Percentiles rank a stretch among this genome's conserved stretches.
These are phyloP conservation scores for Phymastichus coffea DNA, from an alignment of 1,140 invertebrate genomes.

Conservation along the genomic window DNA sequence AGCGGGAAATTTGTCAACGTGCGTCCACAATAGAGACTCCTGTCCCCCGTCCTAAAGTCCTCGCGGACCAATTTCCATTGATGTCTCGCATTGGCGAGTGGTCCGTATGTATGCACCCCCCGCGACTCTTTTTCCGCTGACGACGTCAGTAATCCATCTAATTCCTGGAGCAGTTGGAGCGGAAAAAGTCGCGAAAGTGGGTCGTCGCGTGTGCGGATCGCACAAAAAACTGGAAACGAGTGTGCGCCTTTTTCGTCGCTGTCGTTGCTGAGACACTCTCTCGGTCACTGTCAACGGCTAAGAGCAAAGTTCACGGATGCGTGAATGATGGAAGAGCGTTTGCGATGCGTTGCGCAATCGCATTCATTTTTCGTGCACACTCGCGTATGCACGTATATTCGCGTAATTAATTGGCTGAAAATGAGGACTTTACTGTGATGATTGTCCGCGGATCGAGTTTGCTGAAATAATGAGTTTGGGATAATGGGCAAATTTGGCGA, in stretches of 20 bases:
- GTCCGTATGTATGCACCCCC: too few relatives aligned
- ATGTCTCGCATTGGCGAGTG: slow-evolving; percentile 26
- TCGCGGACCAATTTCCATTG: slow-evolving; percentile 29
- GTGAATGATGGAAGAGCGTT: slow-evolving; percentile 47
- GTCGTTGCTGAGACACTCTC: slow-evolving; percentile 22
- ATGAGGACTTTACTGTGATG: neutral
- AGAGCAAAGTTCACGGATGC: slow-evolving; percentile 33
- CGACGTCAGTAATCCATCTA: slow-evolving; percentile 49
- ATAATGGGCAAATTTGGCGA: neutral
- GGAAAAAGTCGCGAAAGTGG: slow-evolving; percentile 45
- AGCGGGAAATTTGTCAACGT: slow-evolving; percentile 26
- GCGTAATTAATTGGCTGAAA: slow-evolving; percentile 27
- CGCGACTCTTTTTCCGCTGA: slow-evolving; percentile 1
- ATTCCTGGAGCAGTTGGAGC: slow-evolving; percentile 48
- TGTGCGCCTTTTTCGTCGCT: slow-evolving; percentile 32
- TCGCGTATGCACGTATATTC: too few relatives aligned
- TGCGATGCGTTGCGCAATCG: slow-evolving; percentile 27
- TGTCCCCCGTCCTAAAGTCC: neutral
- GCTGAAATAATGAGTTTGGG: slow-evolving; percentile 3
- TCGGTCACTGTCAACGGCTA: slow-evolving; percentile 22
- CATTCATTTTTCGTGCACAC: slow-evolving; percentile 10
- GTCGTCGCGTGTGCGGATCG: too few relatives aligned
- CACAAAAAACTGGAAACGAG: too few relatives aligned
- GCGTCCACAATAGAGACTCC: slow-evolving; percentile 1
- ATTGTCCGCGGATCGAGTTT: slow-evolving; percentile 13